Evolutionary conservation across 2,888 invertebrate species (phyloP).

Genomic region (Synergus umbraculus): DNA sequence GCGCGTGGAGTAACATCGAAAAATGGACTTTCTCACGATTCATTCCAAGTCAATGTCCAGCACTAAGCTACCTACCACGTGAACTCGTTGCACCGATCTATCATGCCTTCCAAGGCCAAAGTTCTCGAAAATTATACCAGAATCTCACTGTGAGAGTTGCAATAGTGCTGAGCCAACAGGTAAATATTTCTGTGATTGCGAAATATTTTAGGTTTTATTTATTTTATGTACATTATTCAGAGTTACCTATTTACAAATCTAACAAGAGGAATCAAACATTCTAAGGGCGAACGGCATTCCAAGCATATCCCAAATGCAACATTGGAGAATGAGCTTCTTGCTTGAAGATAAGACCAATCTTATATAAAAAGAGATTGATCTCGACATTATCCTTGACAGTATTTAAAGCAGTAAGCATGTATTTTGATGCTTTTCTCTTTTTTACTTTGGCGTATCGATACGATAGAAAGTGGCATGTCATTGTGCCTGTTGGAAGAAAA

Average conservation of each 20-base stretch:
- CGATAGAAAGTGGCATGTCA: slow-evolving; percentile 30
- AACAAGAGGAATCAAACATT: background rate
- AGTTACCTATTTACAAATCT: background rate
- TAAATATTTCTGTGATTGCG: background rate
- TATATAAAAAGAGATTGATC: slow-evolving; percentile 24
- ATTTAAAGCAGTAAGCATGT: slow-evolving; percentile 5
- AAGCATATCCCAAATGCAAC: too few relatives aligned
- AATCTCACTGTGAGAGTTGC: background rate
- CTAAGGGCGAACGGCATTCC: background rate
- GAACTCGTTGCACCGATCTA: slow-evolving; percentile 36
- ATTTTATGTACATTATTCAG: too few relatives aligned
- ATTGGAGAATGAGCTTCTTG: background rate
- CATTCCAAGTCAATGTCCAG: slow-evolving; percentile 49
- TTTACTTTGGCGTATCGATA: slow-evolving; percentile 9
- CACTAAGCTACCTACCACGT: slow-evolving; percentile 28
- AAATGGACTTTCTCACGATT: slow-evolving; percentile 72
- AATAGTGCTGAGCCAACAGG: background rate
- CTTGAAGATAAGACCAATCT: background rate
- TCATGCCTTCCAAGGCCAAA: slow-evolving; percentile 27
- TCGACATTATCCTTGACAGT: background rate
- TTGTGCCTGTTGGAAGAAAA: slow-evolving; percentile 20
- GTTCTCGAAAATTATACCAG: slow-evolving; percentile 6
- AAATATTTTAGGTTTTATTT: background rate
- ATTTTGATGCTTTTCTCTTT: background rate
- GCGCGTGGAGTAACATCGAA: slow-evolving; percentile 63